Evolutionary conservation across 2,113 vertebrate genomes (phyloP).

Genomic region (Pyxicephalus adspersus): DNA sequence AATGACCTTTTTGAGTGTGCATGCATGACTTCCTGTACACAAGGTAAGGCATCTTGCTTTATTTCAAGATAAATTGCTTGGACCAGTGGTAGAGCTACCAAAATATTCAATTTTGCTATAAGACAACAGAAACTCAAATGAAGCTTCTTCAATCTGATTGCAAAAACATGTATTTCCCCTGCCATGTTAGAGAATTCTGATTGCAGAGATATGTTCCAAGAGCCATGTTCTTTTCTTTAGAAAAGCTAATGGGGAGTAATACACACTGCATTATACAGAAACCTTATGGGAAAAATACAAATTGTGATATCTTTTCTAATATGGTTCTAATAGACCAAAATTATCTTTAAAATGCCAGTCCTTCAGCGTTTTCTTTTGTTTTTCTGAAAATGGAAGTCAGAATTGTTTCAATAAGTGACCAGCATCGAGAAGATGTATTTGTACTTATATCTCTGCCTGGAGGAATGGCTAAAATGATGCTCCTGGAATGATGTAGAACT

Average conservation of each 20-base stretch:
- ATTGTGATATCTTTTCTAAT: background rate
- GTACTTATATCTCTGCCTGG: background rate
- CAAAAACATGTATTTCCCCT: too few relatives aligned
- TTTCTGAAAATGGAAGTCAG: background rate
- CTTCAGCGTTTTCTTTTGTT: background rate
- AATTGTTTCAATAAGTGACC: background rate
- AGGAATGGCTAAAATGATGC: background rate
- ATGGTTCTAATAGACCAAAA: background rate
- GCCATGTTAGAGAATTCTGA: too few relatives aligned
- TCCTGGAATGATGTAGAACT: background rate
- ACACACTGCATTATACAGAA: background rate
- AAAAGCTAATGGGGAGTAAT: background rate
- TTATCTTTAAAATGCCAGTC: background rate
- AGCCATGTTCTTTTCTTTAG: background rate
- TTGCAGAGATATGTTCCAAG: too few relatives aligned
- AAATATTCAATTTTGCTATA: too few relatives aligned
- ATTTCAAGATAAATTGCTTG: too few relatives aligned
- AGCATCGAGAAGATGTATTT: background rate
- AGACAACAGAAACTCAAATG: too few relatives aligned
- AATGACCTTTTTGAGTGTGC: too few relatives aligned
- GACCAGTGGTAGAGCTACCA: too few relatives aligned
- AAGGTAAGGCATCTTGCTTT: too few relatives aligned
- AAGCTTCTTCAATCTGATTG: too few relatives aligned
- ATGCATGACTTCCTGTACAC: too few relatives aligned
- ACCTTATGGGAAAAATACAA: background rate